Evolutionary conservation across 1,140 invertebrate species (phyloP).

Genomic region (Ctenoplectra terminalis): DNA sequence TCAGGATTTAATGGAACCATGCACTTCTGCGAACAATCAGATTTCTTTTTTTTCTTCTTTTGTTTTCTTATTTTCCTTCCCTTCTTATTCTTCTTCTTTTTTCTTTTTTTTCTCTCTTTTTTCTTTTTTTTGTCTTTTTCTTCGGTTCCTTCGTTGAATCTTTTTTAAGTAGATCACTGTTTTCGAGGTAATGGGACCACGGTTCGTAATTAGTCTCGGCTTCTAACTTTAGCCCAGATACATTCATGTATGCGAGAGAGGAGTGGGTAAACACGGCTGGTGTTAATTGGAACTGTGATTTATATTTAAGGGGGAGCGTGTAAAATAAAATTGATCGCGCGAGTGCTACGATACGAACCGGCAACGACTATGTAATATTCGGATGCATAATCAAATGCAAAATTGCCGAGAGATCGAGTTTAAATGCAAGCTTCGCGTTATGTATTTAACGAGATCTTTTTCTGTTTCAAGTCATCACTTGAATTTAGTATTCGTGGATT

Average conservation of each 20-base stretch:
- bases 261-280: slow-evolving; percentile 33
- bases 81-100: neutral
- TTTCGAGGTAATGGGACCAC: slow-evolving; percentile 6
- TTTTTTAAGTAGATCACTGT: slow-evolving; percentile 18
- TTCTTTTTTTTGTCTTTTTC: neutral
- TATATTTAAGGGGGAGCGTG: slow-evolving; percentile 28
- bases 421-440: neutral
- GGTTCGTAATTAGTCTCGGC: slow-evolving; percentile 31
- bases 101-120: no score
- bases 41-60: neutral
- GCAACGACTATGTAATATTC: neutral
- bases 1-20: slow-evolving; percentile 1
- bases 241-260: neutral
- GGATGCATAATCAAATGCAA: slow-evolving; percentile 12
- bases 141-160: neutral
- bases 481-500: no score
- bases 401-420: neutral
- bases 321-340: slow-evolving; percentile 31
- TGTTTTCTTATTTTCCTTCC: no score
- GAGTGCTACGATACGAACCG: neutral
- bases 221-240: slow-evolving; percentile 34
- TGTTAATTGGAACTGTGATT: slow-evolving; percentile 49
- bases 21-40: neutral
- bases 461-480: no score
- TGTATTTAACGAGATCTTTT: neutral